These are phyloP conservation scores for Sebastes aleutianus DNA, from an alignment of 2,797 vertebrate species.

Conservation along the genomic window DNA sequence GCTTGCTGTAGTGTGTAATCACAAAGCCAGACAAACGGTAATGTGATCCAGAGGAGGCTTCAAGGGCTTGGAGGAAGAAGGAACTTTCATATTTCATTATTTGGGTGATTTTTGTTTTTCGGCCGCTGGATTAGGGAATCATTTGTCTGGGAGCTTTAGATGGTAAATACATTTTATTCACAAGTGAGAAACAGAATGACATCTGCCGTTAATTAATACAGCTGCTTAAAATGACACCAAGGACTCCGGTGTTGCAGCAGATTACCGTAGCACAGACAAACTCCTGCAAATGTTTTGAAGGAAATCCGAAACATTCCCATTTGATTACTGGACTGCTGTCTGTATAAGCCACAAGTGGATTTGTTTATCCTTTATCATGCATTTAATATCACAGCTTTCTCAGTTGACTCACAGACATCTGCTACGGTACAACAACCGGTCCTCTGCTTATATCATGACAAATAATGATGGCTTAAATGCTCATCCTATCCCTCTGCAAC, in stretches of 20 bases:
- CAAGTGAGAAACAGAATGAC: neutral
- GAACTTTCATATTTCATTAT: conserved; percentile 49
- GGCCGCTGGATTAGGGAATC: neutral
- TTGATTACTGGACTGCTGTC: conserved; percentile 5
- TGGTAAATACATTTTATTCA: conserved; percentile 8
- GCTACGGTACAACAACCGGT: neutral
- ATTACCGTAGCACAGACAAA: neutral
- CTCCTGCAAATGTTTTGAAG: neutral
- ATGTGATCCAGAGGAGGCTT: conserved; percentile 46
- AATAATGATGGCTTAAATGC: neutral
- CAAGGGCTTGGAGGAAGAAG: conserved; percentile 10
- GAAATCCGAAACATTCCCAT: conserved; percentile 16
- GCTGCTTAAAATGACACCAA: neutral
- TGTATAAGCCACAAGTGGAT: conserved; percentile 7
- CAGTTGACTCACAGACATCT: conserved; percentile 17
- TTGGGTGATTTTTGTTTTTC: conserved; percentile 1
- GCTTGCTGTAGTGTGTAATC: conserved; percentile 39
- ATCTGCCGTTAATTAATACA: conserved; percentile 9
- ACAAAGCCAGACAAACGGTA: conserved; percentile 49
- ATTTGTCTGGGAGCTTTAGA: conserved; percentile 14
- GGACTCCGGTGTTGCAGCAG: neutral
- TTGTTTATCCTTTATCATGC: conserved; percentile 1
- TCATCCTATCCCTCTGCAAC: conserved; percentile 8
- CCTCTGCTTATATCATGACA: conserved; percentile 27
- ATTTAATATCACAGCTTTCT: neutral